These are phyloP conservation scores for Toxotes jaculatrix DNA, from an alignment of 2,113 vertebrate genomes.

Conservation along the genomic window DNA sequence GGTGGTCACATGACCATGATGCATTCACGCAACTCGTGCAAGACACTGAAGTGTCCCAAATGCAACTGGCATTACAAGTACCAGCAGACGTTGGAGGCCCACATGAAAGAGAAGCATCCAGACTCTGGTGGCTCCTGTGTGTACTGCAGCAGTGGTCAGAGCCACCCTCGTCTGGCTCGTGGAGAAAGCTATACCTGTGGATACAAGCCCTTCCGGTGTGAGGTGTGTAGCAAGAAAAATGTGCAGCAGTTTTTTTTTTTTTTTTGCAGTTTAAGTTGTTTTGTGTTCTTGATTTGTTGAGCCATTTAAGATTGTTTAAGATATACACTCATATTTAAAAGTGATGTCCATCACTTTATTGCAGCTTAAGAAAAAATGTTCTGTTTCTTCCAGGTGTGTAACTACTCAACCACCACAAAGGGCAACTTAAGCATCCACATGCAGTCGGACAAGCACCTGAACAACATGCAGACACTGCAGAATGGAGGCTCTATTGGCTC, in stretches of 20 bases:
- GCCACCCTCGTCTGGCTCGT: slow-evolving; percentile 95
- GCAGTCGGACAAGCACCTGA: slow-evolving; percentile 99
- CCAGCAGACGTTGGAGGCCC: slow-evolving; percentile 99
- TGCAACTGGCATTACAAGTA: slow-evolving; percentile 99
- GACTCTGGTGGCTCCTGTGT: slow-evolving; percentile 94
- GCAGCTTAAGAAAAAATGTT: slow-evolving; percentile 39
- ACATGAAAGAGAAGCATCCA: slow-evolving; percentile 99
- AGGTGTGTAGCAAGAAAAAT: slow-evolving; percentile 75
- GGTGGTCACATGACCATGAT: slow-evolving; percentile 99
- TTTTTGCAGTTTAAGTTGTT: background rate
- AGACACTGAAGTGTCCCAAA: slow-evolving; percentile 99
- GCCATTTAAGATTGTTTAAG: background rate
- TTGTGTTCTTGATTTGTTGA: slow-evolving; percentile 8
- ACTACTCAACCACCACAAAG: slow-evolving; percentile 99
- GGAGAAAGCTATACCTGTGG: slow-evolving; percentile 99
- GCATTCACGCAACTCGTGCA: slow-evolving; percentile 99
- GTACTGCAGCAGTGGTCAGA: slow-evolving; percentile 97
- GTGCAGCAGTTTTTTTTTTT: background rate
- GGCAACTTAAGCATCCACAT: slow-evolving; percentile 99
- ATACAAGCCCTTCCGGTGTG: slow-evolving; percentile 99
- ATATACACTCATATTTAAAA: background rate
- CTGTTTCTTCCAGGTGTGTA: slow-evolving; percentile 88
- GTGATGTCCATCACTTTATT: background rate
- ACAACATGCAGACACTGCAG: slow-evolving; percentile 99
- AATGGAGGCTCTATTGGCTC: slow-evolving; percentile 89